Conservation (phyloP, 2,888 invertebrate species). For the Drosophila falleni region DNA sequence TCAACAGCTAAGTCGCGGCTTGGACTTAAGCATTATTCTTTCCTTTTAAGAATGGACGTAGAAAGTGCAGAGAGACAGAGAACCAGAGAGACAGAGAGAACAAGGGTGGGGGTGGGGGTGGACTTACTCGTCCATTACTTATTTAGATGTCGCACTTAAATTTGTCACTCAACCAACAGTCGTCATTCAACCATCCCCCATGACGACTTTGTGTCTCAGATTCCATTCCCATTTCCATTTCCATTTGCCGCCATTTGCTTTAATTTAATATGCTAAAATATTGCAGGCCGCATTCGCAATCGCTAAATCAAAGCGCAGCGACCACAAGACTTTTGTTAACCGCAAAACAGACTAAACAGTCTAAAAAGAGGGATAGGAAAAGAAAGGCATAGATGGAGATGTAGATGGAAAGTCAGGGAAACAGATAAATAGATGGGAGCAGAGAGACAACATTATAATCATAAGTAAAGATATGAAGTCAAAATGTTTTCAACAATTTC, state of each 20-base stretch:
- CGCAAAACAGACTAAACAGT: conserved; percentile 46
- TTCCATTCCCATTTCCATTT: conserved; percentile 24
- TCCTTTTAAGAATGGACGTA: conserved; percentile 25
- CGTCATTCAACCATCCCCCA: conserved; percentile 2
- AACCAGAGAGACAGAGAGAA: background rate
- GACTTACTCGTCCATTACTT: conserved; percentile 55
- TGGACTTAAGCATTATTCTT: conserved; percentile 49
- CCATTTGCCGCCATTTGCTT: conserved; percentile 65
- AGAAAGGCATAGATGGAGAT: conserved; percentile 6
- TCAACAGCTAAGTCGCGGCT: conserved; percentile 72
- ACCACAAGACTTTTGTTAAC: conserved; percentile 69
- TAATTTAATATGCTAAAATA: conserved; percentile 81
- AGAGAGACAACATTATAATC: conserved; percentile 49
- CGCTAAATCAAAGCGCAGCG: conserved; percentile 69
- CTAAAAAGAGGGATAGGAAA: background rate
- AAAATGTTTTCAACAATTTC: conserved; percentile 4
- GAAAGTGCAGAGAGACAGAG: background rate
- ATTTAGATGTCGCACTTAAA: conserved; percentile 78
- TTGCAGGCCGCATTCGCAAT: conserved; percentile 59
- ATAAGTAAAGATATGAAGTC: conserved; percentile 49
- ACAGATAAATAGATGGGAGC: conserved; percentile 2
- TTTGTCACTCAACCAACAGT: conserved; percentile 66
- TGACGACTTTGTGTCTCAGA: conserved; percentile 17
- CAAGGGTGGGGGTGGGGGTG: background rate
- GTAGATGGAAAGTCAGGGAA: conserved; percentile 1